Evolutionary conservation across 2,113 vertebrate species (phyloP), one percentile per base, ranked within the genome.

Genomic region (Butastur rufipennis): DNA sequence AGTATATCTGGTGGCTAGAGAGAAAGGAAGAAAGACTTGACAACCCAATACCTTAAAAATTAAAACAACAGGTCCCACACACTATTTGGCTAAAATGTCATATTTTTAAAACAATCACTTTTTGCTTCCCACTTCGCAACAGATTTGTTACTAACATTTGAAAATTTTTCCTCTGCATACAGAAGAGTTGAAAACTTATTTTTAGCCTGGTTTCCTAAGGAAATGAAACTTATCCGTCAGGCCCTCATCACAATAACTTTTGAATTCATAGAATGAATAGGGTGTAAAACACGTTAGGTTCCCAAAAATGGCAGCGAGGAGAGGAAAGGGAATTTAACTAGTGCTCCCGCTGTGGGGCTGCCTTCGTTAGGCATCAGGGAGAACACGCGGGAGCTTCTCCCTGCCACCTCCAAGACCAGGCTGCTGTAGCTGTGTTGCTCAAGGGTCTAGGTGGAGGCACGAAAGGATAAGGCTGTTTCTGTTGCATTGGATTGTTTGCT

Each of bases 141-240:
- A n/a, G 58, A 73, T 40, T 62, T 38, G 13, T 20, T 86, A 66
- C 7, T 62, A 94, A 81, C n/a, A 73, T 50, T 80, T 59, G 31
- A 45, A 63, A 71, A 45, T 18, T 6, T 66, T 88, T 91, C 81
- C 89, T 93, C 65, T 88, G 36, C 66, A 89, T 47, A 81, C 47
- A 86, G 88, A 84, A 89, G 72, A 83, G 63, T 77, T 89, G 62
- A 73, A 77, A 90, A 63, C 7, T 52, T 97, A 95, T 95, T 96
- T 97, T 96, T 97, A 97, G 95, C 92, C 70, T 82, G 8, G 45
- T 85, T 97, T 97, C 96, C 95, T 96, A 96, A 90, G 96, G 95
- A 97, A 97, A 97, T 95, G 91, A 95, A 97, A 97, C 96, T 95
- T 93, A 95, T 91, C 95, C 93, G 53, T 93, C 91, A 93, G 66